These are phyloP conservation scores for Hetaerina titia DNA, from an alignment of 2,888 invertebrate genomes.

Conservation along the genomic window DNA sequence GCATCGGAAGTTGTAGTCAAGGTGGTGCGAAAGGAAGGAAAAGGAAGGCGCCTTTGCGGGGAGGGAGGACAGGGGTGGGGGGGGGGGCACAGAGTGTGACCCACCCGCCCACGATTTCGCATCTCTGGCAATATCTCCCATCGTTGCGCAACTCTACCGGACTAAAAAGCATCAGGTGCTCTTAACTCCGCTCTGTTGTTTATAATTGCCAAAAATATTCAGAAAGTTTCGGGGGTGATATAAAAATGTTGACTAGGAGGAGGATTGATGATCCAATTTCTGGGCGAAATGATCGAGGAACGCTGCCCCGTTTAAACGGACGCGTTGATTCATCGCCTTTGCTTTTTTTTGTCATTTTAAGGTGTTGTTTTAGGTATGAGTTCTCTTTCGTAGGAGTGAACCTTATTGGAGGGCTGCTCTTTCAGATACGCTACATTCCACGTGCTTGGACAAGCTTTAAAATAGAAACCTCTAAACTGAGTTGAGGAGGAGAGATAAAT, in stretches of 20 bases:
- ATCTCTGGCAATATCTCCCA: conserved; percentile 50
- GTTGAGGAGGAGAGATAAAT: too few species aligned
- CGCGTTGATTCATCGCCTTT: background rate
- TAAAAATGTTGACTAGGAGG: background rate
- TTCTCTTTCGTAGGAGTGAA: background rate
- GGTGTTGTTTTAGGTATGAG: background rate
- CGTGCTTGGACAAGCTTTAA: background rate
- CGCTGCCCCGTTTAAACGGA: background rate
- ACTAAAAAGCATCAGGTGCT: conserved; percentile 47
- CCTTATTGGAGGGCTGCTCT: background rate
- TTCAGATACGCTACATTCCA: background rate
- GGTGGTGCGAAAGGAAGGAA: background rate
- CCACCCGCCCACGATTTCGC: conserved; percentile 28
- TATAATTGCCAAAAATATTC: conserved; percentile 45
- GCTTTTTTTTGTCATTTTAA: background rate
- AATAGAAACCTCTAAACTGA: background rate
- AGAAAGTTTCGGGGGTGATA: conserved; percentile 34
- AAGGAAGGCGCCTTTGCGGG: background rate
- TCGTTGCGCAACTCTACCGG: background rate
- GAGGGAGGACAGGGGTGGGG: background rate
- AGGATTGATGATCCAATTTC: conserved; percentile 60
- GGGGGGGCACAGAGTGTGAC: background rate
- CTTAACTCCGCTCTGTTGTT: conserved; percentile 53
- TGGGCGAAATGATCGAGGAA: background rate
- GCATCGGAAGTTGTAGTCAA: conserved; percentile 31